Evolutionary conservation across 2,113 vertebrate genomes (phyloP).

Genomic region (Eptesicus fuscus): DNA sequence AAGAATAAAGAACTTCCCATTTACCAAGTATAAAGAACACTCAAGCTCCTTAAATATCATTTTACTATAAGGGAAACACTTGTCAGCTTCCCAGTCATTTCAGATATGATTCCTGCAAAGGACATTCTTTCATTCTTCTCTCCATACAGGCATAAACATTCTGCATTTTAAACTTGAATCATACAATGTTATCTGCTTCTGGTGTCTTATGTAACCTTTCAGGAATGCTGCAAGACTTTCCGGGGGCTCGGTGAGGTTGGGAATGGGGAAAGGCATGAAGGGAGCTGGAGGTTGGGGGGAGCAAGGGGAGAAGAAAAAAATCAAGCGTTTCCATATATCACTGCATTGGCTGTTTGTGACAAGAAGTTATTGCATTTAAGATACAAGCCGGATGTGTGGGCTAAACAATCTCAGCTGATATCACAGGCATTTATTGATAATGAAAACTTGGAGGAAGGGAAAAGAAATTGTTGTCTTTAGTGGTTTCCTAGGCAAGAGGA

Average conservation of each 20-base stretch:
- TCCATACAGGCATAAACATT: constrained; percentile 81
- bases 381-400: constrained; percentile 85
- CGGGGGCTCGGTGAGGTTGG: constrained; percentile 79
- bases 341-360: constrained; percentile 78
- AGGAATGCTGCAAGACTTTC: constrained; percentile 87
- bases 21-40: background rate
- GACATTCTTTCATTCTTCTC: constrained; percentile 84
- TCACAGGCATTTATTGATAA: constrained; percentile 84
- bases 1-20: background rate
- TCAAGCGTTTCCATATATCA: constrained; percentile 77
- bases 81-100: constrained; percentile 72
- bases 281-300: background rate
- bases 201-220: constrained; percentile 87
- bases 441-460: constrained; percentile 80
- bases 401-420: constrained; percentile 81
- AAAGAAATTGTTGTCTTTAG: constrained; percentile 77
- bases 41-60: constrained; percentile 32
- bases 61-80: constrained; percentile 70
- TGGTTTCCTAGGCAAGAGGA: constrained; percentile 77
- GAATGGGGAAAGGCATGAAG: constrained; percentile 46
- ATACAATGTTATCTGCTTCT: constrained; percentile 88
- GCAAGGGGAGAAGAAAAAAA: constrained; percentile 23
- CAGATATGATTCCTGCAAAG: constrained; percentile 76
- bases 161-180: constrained; percentile 79
- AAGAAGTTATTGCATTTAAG: constrained; percentile 85